Conservation (phyloP, 2,113 vertebrate species). For the Periophthalmodon schlosseri region DNA sequence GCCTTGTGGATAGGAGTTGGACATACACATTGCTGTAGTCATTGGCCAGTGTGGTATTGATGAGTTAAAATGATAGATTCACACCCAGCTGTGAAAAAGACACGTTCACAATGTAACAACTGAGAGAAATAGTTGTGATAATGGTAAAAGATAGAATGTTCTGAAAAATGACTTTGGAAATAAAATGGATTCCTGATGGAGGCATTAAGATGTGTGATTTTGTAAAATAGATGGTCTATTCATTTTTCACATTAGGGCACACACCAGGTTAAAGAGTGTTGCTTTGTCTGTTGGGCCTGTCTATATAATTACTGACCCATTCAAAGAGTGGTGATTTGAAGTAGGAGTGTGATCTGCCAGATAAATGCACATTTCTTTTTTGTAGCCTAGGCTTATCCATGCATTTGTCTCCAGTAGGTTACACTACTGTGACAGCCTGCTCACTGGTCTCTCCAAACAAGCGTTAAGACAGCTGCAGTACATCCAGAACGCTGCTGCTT, state of each 20-base stretch:
- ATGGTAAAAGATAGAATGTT: conserved; percentile 39
- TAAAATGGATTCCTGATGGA: conserved; percentile 37
- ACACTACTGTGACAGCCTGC: too few species aligned
- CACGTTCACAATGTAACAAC: conserved; percentile 57
- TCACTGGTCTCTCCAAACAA: too few species aligned
- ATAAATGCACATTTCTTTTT: too few species aligned
- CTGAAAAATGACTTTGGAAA: conserved; percentile 24
- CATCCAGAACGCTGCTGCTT: too few species aligned
- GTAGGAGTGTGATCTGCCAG: too few species aligned
- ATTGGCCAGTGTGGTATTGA: conserved; percentile 33
- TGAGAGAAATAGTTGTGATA: conserved; percentile 36
- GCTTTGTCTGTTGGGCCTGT: neutral
- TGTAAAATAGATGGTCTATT: conserved; percentile 10
- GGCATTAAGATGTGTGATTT: conserved; percentile 18
- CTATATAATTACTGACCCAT: neutral
- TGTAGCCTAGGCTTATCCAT: too few species aligned
- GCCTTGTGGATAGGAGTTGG: conserved; percentile 58
- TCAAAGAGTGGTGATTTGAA: neutral
- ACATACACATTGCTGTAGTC: conserved; percentile 68
- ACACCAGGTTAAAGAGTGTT: neutral
- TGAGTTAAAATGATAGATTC: conserved; percentile 72
- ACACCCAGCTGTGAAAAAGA: conserved; percentile 53
- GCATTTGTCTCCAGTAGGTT: too few species aligned
- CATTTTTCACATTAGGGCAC: neutral
- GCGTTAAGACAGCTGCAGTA: too few species aligned